Base-by-base conservation (phyloP, 2,888 invertebrate genomes). In the Agrypnus murinus region DNA sequence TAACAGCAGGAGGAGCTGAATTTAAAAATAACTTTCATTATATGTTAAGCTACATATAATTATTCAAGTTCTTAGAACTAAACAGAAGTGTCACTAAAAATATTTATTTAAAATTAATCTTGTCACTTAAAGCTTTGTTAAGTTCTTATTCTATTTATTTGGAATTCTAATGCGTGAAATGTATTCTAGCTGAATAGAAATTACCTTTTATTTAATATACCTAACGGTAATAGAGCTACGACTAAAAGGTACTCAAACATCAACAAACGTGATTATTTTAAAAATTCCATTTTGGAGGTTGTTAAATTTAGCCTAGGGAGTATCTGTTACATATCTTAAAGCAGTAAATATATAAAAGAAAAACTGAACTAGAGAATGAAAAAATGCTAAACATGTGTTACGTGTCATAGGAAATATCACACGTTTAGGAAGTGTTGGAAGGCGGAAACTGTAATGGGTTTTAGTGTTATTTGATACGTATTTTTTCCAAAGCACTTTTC, bases 361-460 rank as follows among this genome's bases (percentile, higher is more conserved):
- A 25, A 25, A 25, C 2, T 3, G 25, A 25, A n/a, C n/a, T n/a
- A 7, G 40, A 8, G 12, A 12, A 31, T 15, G 36, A 12, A 64
- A 64, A 64, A 55, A 53, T 64, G 55, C 32, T 43, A 17, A 55
- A 64, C 64, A 64, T 53, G 55, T 64, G 64, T 55, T 53, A 38
- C 31, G 59, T 60, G 45, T 32, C 53, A 32, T 64, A 64, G 19
- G 53, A 64, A 64, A 53, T 64, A 64, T 53, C 50, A 64, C 64
- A 64, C 50, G 36, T 64, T 64, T 55, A 55, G 64, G 53, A 64
- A 64, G 53, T 43, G 64, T 55, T 43, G 12, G 43, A 12, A 19
- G 64, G 53, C 53, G 64, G 64, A 64, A 64, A 32, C 43, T 32
- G 31, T 64, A 64, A 64, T 64, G 64, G 40, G 48, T 43, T 53